Conservation (phyloP, 2,888 invertebrate genomes). For the Aphrophora alni region DNA sequence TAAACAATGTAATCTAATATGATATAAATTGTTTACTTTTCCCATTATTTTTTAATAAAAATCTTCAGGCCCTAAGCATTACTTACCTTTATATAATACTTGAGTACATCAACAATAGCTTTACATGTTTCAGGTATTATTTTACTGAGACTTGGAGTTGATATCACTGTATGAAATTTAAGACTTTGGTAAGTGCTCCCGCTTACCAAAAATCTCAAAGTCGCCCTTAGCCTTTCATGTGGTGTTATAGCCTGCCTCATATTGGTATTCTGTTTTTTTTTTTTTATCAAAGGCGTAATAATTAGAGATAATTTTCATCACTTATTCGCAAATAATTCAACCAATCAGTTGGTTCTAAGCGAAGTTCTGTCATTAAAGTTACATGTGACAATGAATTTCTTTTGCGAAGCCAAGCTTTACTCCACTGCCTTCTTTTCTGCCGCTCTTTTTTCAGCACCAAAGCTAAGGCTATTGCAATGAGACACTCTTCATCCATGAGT, state of each 20-base stretch:
- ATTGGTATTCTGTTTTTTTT: too few relatives aligned
- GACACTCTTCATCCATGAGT: neutral
- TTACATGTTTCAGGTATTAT: conserved; percentile 8
- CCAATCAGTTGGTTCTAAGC: too few relatives aligned
- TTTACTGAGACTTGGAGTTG: neutral
- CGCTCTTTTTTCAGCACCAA: neutral
- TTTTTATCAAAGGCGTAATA: too few relatives aligned
- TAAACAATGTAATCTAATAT: neutral
- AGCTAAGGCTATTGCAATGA: neutral
- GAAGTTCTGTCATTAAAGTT: too few relatives aligned
- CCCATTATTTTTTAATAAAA: neutral
- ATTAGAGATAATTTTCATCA: too few relatives aligned
- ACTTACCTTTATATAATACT: conserved; percentile 7
- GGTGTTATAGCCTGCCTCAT: neutral
- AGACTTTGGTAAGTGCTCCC: conserved; percentile 2
- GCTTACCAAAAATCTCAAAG: neutral
- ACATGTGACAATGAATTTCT: neutral
- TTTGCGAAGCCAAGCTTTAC: neutral
- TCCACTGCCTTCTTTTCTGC: neutral
- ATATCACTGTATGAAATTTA: conserved; percentile 6
- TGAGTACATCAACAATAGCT: conserved; percentile 1
- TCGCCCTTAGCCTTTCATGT: neutral
- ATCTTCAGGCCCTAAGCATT: neutral
- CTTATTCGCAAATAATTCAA: too few relatives aligned
- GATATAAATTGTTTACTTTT: neutral